Evolutionary conservation across 2,888 invertebrate species (phyloP), one percentile per base, ranked within the genome.

Genomic region (Hesperia comma): DNA sequence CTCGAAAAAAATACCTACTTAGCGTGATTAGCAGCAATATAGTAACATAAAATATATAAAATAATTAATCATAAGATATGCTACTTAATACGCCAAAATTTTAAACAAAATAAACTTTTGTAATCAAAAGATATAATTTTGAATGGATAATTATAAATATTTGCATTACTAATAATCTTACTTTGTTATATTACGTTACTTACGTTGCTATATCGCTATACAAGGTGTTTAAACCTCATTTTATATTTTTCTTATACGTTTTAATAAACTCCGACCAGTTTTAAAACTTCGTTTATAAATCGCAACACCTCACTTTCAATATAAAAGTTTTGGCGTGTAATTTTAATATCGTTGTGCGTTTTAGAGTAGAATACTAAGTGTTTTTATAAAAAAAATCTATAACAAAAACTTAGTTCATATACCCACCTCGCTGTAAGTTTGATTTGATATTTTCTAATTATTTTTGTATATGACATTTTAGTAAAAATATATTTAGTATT

Each of bases 361-460:
- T 61, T 41, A 61, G 69, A 66, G 61, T 72, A 69, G 70, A 69
- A 63, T 69, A 63, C 40, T 86, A 84, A 80, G 77, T 88, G 87
- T 90, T 89, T 91, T 88, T 89, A 85, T 88, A 90, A 74, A 82
- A 86, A 88, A 89, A 83, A 73, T 73, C 61, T 70, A 10, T 69
- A 71, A 71, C 71, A 82, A 86, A 85, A 78, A 74, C 64, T 51
- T 79, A 82, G 92, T 90, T 92, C 88, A 87, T 92, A 87, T 87
- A 89, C 89, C 90, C 90, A 90, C 87, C 82, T 63, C 33, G 56
- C 40, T 51, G 8, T 63, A 51, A n/a, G 12, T 57, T 56, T 63
- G 8, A 33, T 51, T 57, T 10, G 51, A 51, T 40, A 75, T 73
- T 46, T 15, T 71, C 58, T 61, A 72, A 69, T 76, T 70, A 77